Evolutionary conservation across 2,797 vertebrate species (phyloP).

Genomic region (Paedocypris micromegethes): DNA sequence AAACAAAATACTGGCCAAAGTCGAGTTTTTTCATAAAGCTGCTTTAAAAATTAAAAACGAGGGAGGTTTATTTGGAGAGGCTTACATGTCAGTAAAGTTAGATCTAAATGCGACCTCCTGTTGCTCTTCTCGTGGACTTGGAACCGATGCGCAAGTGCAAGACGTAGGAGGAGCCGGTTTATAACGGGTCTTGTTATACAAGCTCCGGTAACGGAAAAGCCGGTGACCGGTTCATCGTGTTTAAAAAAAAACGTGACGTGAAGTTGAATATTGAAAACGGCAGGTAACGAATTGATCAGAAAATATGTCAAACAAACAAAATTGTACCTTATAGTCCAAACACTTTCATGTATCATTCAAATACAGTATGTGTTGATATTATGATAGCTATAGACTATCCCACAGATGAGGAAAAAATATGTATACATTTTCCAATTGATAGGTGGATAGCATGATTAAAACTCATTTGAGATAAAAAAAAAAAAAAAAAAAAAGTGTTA

Average conservation of each 20-base stretch:
- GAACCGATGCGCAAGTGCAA: slow-evolving; percentile 59
- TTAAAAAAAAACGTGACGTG: slow-evolving; percentile 12
- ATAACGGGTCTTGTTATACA: slow-evolving; percentile 79
- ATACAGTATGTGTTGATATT: no score
- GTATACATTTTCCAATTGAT: no score
- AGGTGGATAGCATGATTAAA: no score
- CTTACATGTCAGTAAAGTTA: slow-evolving; percentile 45
- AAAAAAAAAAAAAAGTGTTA: no score
- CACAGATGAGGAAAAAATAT: no score
- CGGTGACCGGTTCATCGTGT: slow-evolving; percentile 25
- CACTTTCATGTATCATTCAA: no score
- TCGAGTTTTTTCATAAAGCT: slow-evolving; percentile 34
- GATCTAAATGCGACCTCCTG: slow-evolving; percentile 64
- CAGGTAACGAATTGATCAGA: no score
- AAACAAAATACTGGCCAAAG: slow-evolving; percentile 17
- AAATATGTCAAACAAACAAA: no score
- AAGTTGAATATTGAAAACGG: neutral
- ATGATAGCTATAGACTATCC: no score
- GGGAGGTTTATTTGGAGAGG: slow-evolving; percentile 27
- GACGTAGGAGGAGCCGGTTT: slow-evolving; percentile 74
- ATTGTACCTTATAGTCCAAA: no score
- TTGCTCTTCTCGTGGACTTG: slow-evolving; percentile 56
- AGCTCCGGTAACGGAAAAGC: slow-evolving; percentile 57
- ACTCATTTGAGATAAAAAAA: no score
- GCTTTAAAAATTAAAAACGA: slow-evolving; percentile 18